Base-by-base conservation (phyloP, 1,140 invertebrate species). In the Brachionus koreanus region DNA sequence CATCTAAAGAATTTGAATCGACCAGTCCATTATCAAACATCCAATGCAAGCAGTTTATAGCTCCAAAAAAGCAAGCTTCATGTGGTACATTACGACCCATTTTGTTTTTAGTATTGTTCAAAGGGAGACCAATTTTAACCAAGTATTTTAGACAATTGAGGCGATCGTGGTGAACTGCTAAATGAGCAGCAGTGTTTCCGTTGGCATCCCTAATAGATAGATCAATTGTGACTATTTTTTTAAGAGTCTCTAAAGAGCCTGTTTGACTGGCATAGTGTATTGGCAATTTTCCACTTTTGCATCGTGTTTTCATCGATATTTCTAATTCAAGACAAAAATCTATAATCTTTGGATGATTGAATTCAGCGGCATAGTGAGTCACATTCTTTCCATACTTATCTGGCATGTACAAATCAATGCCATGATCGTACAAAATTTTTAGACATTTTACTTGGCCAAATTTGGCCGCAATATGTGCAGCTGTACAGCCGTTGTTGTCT, bases 71-170 rank as follows among this genome's bases (percentile, higher is more conserved):
- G 33, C 49, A 57, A 57, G 46, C 46, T 16, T 39, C 61, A 29
- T 79, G 76, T 13, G 61, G 39, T 10, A 79, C 76, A 39, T 79
- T 79, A 9, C 61, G 46, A 29, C 76, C 76, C 9, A 37, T 23
- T 33, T 65, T 57, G 33, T 79, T 79, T 37, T 12, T 61, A n/a
- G 39, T 39, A 25, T 33, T 79, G 23, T 79, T 43, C 19, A 79
- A 35, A 10, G 76, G 76, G 6, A 79, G 9, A 3, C 61, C 61
- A 13, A 79, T 9, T 25, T 79, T 65, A 1, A 79, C 35, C n/a
- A 79, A 42, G 19, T 42, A 79, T 79, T 79, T 79, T 61, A 79
- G 12, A 29, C 76, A 79, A 61, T 61, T 43, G 10, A 79, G 49
- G 19, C 33, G 19, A 29, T 79, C 49, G 10, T 7, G 61, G 1